Conservation (phyloP, 2,888 invertebrate species). For the Lasioglossum leucozonium region DNA sequence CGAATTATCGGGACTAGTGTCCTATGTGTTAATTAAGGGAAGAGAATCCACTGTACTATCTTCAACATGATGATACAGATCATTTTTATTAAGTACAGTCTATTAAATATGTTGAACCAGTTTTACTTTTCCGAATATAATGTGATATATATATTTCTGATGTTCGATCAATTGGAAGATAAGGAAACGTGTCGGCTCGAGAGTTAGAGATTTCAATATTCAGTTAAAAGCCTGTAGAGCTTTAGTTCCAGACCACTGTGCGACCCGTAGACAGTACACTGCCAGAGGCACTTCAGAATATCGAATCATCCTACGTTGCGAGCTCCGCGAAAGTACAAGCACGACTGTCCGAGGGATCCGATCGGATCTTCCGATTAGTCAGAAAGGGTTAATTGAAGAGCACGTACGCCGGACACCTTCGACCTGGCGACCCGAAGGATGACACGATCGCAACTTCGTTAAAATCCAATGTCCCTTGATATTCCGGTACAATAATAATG, state of each 20-base stretch:
- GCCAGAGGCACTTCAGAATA: conserved; percentile 21
- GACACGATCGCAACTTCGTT: conserved; percentile 72
- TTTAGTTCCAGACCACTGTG: neutral
- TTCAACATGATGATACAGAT: too few species aligned
- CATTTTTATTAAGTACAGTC: too few species aligned
- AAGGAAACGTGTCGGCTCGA: too few species aligned
- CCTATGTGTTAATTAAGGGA: neutral
- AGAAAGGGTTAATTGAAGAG: conserved; percentile 79
- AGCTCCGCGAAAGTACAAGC: conserved; percentile 61
- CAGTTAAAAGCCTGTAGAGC: neutral
- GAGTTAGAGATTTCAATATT: neutral
- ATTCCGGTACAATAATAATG: conserved; percentile 13
- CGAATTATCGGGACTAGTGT: neutral
- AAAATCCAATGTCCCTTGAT: conserved; percentile 26
- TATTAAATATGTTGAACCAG: too few species aligned
- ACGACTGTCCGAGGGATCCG: conserved; percentile 71
- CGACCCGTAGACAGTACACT: conserved; percentile 26
- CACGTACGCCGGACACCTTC: conserved; percentile 75
- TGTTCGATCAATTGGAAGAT: too few species aligned
- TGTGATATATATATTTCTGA: too few species aligned
- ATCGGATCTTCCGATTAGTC: conserved; percentile 73
- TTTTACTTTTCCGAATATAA: too few species aligned
- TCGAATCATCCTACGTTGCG: conserved; percentile 76
- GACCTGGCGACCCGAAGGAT: conserved; percentile 74
- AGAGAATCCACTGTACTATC: too few species aligned